A percentile compares a stretch with the other conserved stretches of the same genome.
phyloP scores from a whole-genome alignment of 2,113 vertebrate genomes.

The Tretioscincus oriximinensis region DNA sequence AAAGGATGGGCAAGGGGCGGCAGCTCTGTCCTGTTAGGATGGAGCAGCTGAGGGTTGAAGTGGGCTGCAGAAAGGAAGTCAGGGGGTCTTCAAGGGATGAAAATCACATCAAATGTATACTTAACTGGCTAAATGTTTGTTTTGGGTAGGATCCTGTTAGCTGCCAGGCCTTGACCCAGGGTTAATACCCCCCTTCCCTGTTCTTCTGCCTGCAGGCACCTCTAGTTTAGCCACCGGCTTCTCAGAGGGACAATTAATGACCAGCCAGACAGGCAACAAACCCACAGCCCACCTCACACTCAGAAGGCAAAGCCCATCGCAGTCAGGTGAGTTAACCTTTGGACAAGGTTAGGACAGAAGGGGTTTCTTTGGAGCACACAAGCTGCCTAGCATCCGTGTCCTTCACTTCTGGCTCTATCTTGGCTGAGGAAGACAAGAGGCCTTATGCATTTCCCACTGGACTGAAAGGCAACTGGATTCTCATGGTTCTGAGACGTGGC shows the following conservation, averaged over 20 bases:
- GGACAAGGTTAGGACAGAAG: too few species aligned
- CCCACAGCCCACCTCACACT: conserved; percentile 66
- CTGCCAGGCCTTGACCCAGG: neutral
- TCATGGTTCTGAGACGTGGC: too few species aligned
- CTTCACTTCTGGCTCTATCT: too few species aligned
- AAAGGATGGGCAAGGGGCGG: too few species aligned
- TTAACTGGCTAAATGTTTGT: too few species aligned
- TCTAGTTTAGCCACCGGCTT: neutral
- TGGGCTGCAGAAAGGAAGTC: neutral
- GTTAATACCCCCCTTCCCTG: neutral
- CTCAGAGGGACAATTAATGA: conserved; percentile 7
- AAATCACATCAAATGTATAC: too few species aligned
- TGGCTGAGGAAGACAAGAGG: too few species aligned
- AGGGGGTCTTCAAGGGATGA: neutral
- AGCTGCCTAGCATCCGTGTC: too few species aligned
- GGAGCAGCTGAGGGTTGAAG: neutral
- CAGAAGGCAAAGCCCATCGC: conserved; percentile 20
- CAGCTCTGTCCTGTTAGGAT: too few species aligned
- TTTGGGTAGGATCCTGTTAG: too few species aligned
- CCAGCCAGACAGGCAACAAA: neutral
- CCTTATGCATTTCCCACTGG: too few species aligned
- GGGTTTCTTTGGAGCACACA: neutral
- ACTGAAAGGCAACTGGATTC: too few species aligned
- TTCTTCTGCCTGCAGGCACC: conserved; percentile 4
- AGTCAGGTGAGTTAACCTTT: conserved; percentile 41